phyloP scores from a whole-genome alignment of 2,113 vertebrate species.

The Tragulus kanchil region DNA sequence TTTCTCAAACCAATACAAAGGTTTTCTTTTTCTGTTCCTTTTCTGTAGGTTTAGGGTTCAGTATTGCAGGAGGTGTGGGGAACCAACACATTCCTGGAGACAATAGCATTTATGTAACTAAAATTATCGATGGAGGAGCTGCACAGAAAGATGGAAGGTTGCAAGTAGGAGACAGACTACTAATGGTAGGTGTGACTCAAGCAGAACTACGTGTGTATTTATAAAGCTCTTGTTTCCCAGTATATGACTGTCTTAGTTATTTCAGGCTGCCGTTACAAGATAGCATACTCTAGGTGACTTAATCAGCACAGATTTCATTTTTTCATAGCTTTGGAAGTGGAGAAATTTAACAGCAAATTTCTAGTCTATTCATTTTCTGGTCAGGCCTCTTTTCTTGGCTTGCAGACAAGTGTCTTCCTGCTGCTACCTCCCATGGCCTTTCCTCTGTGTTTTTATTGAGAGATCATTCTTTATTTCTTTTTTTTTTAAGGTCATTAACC shows the following conservation, averaged over 20 bases:
- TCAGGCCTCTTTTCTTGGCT: not conserved
- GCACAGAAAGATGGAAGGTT: slow-evolving; percentile 95
- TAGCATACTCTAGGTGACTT: not conserved
- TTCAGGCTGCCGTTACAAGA: not conserved
- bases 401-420: not conserved
- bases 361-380: not conserved
- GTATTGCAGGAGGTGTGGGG: slow-evolving; percentile 97
- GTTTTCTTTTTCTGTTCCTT: slow-evolving; percentile 20
- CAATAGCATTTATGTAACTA: slow-evolving; percentile 99
- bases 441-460: not conserved
- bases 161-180: slow-evolving; percentile 96
- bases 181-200: slow-evolving; percentile 92
- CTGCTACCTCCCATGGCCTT: not conserved
- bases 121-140: slow-evolving; percentile 97
- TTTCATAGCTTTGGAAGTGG: not conserved
- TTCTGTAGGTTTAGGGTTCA: slow-evolving; percentile 95
- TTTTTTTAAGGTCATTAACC: not conserved
- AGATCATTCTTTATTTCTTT: not conserved
- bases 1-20: not conserved
- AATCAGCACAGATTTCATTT: not conserved
- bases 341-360: not conserved
- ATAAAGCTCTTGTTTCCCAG: not conserved
- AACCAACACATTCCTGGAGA: slow-evolving; percentile 99
- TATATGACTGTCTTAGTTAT: not conserved
- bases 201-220: not conserved